Conservation (phyloP, 2,113 vertebrate species). For the Chlorocebus sabaeus region DNA sequence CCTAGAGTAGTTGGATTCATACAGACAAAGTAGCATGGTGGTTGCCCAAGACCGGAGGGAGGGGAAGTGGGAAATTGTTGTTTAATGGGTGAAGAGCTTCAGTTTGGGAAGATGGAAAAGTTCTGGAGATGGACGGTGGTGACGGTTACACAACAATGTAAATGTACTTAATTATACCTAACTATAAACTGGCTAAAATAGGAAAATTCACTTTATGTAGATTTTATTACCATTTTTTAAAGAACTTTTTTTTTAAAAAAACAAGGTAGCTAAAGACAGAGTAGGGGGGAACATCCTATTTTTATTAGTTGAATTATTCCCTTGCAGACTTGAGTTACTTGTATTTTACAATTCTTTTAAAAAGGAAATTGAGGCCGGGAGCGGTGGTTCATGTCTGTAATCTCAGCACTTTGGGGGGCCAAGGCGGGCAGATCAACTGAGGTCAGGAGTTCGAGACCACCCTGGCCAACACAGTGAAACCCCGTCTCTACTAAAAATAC, state of each 20-base stretch:
- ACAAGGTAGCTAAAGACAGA: neutral
- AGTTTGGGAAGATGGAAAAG: neutral
- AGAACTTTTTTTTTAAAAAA: neutral
- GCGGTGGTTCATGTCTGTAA: neutral
- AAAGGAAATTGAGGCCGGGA: neutral
- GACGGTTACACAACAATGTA: neutral
- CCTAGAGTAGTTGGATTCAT: neutral
- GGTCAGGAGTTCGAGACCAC: too few relatives aligned
- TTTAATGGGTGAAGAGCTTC: neutral
- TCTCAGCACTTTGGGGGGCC: too few relatives aligned
- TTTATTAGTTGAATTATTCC: neutral
- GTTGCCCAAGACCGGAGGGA: neutral
- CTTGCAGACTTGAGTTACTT: neutral
- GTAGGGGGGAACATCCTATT: neutral
- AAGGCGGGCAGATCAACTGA: too few relatives aligned
- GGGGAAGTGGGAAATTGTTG: neutral
- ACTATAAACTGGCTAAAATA: too few relatives aligned
- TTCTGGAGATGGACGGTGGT: too few relatives aligned
- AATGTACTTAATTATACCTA: neutral
- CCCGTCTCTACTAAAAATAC: too few relatives aligned
- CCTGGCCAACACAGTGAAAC: too few relatives aligned
- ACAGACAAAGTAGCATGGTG: too few relatives aligned
- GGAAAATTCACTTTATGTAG: neutral
- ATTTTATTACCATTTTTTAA: neutral
- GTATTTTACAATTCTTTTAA: neutral